phyloP scores from a whole-genome alignment of 2,888 invertebrate genomes.

The Hedya salicella region DNA sequence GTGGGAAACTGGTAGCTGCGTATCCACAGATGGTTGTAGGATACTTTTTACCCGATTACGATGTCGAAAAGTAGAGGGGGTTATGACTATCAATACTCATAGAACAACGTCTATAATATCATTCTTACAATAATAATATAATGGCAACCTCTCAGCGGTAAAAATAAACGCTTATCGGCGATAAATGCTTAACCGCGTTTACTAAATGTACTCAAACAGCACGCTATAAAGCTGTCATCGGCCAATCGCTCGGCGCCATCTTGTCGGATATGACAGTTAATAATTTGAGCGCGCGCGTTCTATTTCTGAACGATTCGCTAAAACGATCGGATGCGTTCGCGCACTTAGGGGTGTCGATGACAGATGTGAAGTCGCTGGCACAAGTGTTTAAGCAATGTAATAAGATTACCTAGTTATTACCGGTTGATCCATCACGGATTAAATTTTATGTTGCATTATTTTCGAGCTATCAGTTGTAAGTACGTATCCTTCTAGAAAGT shows the following conservation, averaged over 20 bases:
- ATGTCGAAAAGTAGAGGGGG: too few relatives aligned
- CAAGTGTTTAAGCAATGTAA: slow-evolving; percentile 48
- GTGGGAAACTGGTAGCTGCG: too few relatives aligned
- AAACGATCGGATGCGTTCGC: slow-evolving; percentile 57
- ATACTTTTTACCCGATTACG: too few relatives aligned
- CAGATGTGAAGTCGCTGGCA: slow-evolving; percentile 61
- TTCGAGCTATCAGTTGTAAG: too few relatives aligned
- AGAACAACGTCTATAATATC: too few relatives aligned
- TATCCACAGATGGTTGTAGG: too few relatives aligned
- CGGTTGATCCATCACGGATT: too few relatives aligned
- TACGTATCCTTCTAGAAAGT: too few relatives aligned
- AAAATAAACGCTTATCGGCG: slow-evolving; percentile 72
- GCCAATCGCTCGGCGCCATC: slow-evolving; percentile 73
- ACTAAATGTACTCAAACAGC: slow-evolving; percentile 81
- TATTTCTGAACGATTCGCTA: slow-evolving; percentile 60
- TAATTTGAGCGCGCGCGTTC: slow-evolving; percentile 53
- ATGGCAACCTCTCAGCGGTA: slow-evolving; percentile 53
- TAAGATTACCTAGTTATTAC: too few relatives aligned
- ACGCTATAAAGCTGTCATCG: slow-evolving; percentile 75
- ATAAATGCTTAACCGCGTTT: slow-evolving; percentile 83
- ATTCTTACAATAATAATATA: background rate
- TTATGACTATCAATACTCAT: too few relatives aligned
- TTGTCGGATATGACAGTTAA: slow-evolving; percentile 64
- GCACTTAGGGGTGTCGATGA: slow-evolving; percentile 70
- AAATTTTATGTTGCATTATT: too few relatives aligned